Evolutionary conservation across 2,113 vertebrate genomes (phyloP), one percentile per base, ranked within the genome.

Genomic region (Labrus mixtus): DNA sequence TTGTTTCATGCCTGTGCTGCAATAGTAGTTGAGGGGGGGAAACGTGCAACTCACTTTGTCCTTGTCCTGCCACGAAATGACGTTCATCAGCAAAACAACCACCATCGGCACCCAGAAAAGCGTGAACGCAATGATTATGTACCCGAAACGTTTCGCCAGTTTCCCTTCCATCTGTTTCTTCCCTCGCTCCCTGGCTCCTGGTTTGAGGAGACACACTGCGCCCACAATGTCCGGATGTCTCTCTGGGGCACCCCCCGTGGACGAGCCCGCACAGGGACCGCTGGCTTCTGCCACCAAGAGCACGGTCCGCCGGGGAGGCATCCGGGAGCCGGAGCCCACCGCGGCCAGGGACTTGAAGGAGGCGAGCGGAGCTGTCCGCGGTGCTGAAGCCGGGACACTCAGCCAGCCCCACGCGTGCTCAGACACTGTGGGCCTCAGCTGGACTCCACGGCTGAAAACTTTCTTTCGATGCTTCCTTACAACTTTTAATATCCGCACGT

Each of bases 81-180:
- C 67, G 41, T 81, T 81, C 33, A 92, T 57, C 3, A 90, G 29
- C 43, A 92, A 45, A 50, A 85, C 64, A 4, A 91, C 72, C 53
- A 92, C 85, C 83, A 92, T 78, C 6, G 92, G 92, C 20, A 87
- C n/a, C 91, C 93, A 93, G 73, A 89, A 89, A 0, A 93, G 66
- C 8, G 84, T 84, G 77, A 90, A 91, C 0, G 82, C 84, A 4
- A 91, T 81, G 66, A 90, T 91, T 5, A 92, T 92, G 73, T 91
- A 93, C 3, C 92, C 90, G 17, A 92, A 91, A 0, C 93, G 80
- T 83, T 91, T 88, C 11, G 91, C 91, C 68, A 94, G 46, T 56
- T 73, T 91, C 15, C 90, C 88, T 69, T 93, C 92, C 70, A 87
- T 59, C 23, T 61, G 86, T 17, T 92, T 93, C 73, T 88, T 92